A percentile compares a stretch with the other conserved stretches of the same genome.
Evolutionary conservation across 2,113 vertebrate species (phyloP).

Genomic region (Oreotrochilus melanogaster): DNA sequence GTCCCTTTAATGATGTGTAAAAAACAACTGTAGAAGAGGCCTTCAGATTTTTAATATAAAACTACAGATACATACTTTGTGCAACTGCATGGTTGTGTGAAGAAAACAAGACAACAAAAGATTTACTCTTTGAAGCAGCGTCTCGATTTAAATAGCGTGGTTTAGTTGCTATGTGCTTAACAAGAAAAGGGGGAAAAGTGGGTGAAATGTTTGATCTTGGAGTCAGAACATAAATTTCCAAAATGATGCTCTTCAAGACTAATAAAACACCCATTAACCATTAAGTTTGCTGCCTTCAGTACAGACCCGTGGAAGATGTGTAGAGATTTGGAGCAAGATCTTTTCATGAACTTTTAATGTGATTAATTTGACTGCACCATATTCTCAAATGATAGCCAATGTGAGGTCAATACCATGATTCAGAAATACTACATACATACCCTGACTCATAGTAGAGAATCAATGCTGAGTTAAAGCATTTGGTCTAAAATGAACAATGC

Average conservation of each 20-base stretch:
- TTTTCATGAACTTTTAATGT: neutral
- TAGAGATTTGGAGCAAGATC: neutral
- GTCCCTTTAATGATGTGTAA: neutral
- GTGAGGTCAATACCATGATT: neutral
- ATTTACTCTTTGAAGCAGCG: neutral
- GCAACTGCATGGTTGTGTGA: rapidly evolving
- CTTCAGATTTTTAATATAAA: neutral
- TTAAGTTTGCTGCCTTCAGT: neutral
- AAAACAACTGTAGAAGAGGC: neutral
- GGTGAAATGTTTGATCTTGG: neutral
- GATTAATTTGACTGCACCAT: neutral
- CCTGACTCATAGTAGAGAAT: neutral
- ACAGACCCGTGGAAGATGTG: neutral
- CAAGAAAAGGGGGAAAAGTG: neutral
- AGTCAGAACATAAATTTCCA: neutral
- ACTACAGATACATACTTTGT: neutral
- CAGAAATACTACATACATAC: neutral
- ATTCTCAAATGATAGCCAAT: neutral
- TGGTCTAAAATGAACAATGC: neutral
- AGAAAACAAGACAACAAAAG: neutral
- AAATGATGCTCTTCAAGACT: neutral
- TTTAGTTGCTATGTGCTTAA: neutral
- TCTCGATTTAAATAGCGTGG: neutral
- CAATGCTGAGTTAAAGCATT: neutral
- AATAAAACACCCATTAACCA: neutral